Evolutionary conservation across 2,888 invertebrate genomes (phyloP).

Genomic region (Nymphalis c-album): DNA sequence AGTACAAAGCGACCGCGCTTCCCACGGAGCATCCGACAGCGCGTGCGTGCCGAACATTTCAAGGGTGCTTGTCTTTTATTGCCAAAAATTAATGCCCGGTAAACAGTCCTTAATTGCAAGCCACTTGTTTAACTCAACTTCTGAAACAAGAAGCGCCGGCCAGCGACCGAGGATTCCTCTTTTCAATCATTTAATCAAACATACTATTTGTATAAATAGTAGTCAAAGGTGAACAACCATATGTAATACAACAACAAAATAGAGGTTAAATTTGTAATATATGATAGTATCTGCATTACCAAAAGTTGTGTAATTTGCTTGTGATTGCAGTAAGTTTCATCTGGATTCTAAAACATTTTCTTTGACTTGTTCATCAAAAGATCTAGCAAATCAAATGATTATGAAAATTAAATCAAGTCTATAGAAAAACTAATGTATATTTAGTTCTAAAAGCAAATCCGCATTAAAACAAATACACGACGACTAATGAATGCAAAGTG

Average conservation of each 20-base stretch:
- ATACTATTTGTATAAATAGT: neutral
- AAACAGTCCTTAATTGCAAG: constrained; percentile 78
- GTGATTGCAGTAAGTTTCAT: no score
- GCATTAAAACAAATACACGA: constrained; percentile 29
- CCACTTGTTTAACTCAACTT: constrained; percentile 58
- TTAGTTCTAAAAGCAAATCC: constrained; percentile 28
- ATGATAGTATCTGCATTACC: no score
- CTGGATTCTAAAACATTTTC: no score
- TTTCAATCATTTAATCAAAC: constrained; percentile 58
- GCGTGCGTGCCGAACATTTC: constrained; percentile 76
- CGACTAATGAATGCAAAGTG: constrained; percentile 42
- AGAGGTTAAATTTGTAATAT: no score
- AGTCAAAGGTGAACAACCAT: no score
- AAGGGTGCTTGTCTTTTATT: constrained; percentile 77
- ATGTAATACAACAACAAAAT: no score
- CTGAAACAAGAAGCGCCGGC: constrained; percentile 47
- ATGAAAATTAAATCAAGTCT: neutral
- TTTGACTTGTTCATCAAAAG: neutral
- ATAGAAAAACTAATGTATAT: constrained; percentile 24
- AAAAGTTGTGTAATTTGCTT: no score
- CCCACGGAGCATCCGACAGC: constrained; percentile 70
- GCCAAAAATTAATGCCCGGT: constrained; percentile 81
- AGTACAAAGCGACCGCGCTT: constrained; percentile 76
- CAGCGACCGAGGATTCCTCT: constrained; percentile 60
- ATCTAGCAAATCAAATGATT: neutral